Conservation (phyloP, 2,113 vertebrate genomes). For the Calidris pygmaea region DNA sequence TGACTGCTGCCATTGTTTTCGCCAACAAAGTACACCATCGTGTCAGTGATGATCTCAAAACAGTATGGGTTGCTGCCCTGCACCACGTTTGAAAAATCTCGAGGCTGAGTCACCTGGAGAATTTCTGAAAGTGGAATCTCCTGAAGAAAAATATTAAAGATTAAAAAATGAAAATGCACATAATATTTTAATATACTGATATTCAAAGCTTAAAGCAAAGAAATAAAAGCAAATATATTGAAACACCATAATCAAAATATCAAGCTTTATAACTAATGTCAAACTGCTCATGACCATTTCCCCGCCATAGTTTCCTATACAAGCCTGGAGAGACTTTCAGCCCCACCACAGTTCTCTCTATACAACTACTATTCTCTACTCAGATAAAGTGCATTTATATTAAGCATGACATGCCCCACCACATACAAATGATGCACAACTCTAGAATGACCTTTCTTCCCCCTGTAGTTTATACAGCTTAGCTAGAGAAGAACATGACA, state of each 20-base stretch:
- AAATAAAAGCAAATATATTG: neutral
- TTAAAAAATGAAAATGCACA: conserved; percentile 37
- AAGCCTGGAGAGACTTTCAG: neutral
- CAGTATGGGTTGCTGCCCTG: conserved; percentile 96
- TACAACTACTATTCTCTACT: neutral
- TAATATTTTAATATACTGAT: neutral
- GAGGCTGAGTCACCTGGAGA: conserved; percentile 89
- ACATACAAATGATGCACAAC: neutral
- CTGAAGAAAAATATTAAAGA: conserved; percentile 75
- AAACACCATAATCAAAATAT: neutral
- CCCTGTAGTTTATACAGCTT: neutral
- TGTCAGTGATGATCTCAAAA: conserved; percentile 98
- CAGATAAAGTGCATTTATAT: neutral
- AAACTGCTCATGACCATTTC: rapidly evolving
- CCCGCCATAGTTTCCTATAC: neutral
- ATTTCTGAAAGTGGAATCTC: conserved; percentile 99
- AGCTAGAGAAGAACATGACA: neutral
- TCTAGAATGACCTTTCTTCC: neutral
- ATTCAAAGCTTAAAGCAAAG: neutral
- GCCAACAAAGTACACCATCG: conserved; percentile 98
- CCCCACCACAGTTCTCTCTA: neutral
- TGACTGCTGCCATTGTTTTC: conserved; percentile 88
- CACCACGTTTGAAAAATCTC: conserved; percentile 84
- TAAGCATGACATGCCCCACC: neutral
- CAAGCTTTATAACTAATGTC: neutral